phyloP scores from a whole-genome alignment of 2,888 invertebrate species.

The Drosophila flavopinicola region DNA sequence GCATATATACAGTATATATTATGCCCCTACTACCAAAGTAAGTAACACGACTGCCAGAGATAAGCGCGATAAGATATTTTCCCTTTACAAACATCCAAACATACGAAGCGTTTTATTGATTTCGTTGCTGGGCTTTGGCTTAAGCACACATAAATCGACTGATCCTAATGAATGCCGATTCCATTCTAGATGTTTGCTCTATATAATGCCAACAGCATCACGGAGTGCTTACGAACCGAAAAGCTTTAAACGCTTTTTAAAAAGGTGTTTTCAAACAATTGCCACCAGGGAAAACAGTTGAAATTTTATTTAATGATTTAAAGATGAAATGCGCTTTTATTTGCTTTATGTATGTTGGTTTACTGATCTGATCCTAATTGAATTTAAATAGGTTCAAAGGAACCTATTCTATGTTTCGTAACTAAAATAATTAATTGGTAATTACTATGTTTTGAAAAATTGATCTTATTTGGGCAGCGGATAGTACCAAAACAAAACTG shows the following conservation, averaged over 20 bases:
- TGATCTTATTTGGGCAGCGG: no score
- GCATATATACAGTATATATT: background rate
- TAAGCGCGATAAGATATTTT: constrained; percentile 52
- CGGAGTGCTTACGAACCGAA: background rate
- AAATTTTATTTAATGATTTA: background rate
- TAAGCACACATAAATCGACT: background rate
- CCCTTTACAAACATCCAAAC: constrained; percentile 3
- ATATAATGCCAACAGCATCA: background rate
- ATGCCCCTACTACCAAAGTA: constrained; percentile 4
- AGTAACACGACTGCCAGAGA: constrained; percentile 29
- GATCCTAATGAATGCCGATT: constrained; percentile 1
- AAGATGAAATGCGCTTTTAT: background rate
- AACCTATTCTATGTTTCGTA: no score
- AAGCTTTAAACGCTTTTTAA: background rate
- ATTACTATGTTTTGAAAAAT: no score
- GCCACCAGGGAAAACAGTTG: background rate
- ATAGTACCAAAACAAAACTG: no score
- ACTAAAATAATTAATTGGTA: no score
- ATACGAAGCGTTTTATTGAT: background rate
- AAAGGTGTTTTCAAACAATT: background rate
- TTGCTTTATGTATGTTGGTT: no score
- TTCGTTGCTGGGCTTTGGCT: background rate
- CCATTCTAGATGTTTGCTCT: background rate
- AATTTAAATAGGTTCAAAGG: no score
- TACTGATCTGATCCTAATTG: no score